Percentiles rank a stretch among this genome's conserved stretches.
These are phyloP conservation scores for Halocaridina rubra DNA, from an alignment of 2,888 invertebrate species.

Conservation along the genomic window DNA sequence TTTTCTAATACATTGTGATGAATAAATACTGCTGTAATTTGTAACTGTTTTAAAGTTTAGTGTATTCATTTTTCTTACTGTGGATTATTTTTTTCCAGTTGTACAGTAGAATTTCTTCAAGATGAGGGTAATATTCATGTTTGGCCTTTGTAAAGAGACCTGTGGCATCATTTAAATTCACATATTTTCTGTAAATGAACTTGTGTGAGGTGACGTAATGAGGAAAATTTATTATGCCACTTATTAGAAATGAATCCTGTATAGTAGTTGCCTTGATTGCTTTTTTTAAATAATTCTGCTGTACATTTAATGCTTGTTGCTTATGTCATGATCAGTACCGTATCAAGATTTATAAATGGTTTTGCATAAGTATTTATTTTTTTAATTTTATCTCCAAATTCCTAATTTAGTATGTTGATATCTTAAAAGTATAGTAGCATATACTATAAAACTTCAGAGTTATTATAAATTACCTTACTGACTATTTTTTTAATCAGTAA, in stretches of 20 bases:
- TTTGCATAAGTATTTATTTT: background rate
- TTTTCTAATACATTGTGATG: background rate
- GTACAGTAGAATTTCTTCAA: constrained; percentile 26
- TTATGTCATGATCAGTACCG: no score
- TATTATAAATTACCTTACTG: no score
- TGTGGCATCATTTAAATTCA: constrained; percentile 24
- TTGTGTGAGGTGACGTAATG: constrained; percentile 8
- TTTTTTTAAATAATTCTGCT: background rate
- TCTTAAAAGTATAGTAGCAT: no score
- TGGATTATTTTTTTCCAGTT: constrained; percentile 32
- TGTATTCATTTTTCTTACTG: background rate
- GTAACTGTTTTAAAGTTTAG: background rate
- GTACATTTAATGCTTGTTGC: background rate
- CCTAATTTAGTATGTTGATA: no score
- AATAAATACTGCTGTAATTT: background rate
- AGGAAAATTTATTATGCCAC: background rate
- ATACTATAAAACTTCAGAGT: no score
- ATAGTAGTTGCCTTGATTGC: background rate
- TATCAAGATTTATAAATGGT: background rate
- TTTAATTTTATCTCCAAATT: no score
- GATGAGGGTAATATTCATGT: constrained; percentile 22
- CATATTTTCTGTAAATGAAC: background rate
- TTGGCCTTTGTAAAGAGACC: constrained; percentile 20
- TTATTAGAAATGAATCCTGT: background rate
- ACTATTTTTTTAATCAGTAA: no score